Evolutionary conservation across 2,888 invertebrate species (phyloP).

Genomic region (Leptopilina syphax): DNA sequence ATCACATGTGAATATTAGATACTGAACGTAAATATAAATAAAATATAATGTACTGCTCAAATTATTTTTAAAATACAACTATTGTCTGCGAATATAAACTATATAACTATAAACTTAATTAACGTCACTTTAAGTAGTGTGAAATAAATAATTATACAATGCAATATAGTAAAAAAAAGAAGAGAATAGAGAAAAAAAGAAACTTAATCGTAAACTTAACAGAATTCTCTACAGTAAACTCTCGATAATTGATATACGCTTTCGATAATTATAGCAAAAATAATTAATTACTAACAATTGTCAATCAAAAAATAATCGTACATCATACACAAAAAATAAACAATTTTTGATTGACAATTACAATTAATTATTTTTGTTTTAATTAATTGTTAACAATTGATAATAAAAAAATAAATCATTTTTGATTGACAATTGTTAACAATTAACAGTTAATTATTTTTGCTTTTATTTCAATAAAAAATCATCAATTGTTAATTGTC

Average conservation of each 20-base stretch:
- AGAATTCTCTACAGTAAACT: neutral
- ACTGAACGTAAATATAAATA: conserved; percentile 25
- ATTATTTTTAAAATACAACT: neutral
- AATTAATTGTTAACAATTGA: too few species aligned
- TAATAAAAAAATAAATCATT: too few species aligned
- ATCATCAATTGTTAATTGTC: too few species aligned
- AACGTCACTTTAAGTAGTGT: conserved; percentile 19
- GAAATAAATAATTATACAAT: conserved; percentile 19
- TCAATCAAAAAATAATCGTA: too few species aligned
- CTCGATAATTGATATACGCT: neutral
- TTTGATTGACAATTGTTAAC: too few species aligned
- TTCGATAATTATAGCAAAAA: too few species aligned
- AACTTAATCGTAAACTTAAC: conserved; percentile 3
- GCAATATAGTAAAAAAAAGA: neutral
- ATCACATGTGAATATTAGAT: conserved; percentile 30
- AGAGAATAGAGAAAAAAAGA: neutral
- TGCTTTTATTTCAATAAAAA: too few species aligned
- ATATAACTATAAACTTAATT: conserved; percentile 28
- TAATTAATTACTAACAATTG: too few species aligned
- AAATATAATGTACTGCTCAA: conserved; percentile 9
- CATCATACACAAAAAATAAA: neutral
- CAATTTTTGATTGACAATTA: too few species aligned
- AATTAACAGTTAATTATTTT: too few species aligned
- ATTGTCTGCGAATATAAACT: conserved; percentile 16
- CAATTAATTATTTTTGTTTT: too few species aligned